Conservation (phyloP, 1,140 invertebrate genomes). For the Spodoptera frugiperda region DNA sequence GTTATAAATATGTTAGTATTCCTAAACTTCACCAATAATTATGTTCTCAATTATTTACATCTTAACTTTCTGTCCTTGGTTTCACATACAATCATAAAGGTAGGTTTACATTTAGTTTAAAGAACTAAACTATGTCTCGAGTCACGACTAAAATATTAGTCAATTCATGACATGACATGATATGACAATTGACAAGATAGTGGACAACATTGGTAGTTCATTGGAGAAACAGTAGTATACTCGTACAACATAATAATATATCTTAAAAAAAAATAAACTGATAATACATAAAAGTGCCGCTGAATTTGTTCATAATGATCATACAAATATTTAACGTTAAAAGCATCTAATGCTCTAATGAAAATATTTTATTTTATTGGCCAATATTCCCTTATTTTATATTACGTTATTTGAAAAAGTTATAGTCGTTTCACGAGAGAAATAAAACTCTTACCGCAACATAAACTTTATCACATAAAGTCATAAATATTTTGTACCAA, state of each 20-base stretch:
- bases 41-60: neutral
- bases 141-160: too few relatives aligned
- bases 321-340: conserved; percentile 28
- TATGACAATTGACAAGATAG: too few relatives aligned
- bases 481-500: conserved; percentile 73
- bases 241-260: too few relatives aligned
- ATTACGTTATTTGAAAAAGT: conserved; percentile 59
- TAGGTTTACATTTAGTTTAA: neutral
- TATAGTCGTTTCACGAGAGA: conserved; percentile 63
- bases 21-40: conserved; percentile 16
- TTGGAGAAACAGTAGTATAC: too few relatives aligned
- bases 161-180: too few relatives aligned
- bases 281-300: too few relatives aligned
- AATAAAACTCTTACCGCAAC: conserved; percentile 77
- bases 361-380: conserved; percentile 60
- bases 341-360: conserved; percentile 42
- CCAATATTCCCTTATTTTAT: conserved; percentile 59
- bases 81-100: neutral
- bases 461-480: conserved; percentile 75
- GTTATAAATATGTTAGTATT: conserved; percentile 27
- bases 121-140: too few relatives aligned
- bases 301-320: neutral
- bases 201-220: too few relatives aligned
- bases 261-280: too few relatives aligned
- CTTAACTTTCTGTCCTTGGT: neutral